These are phyloP conservation scores for Dynastes maya DNA, from an alignment of 2,888 invertebrate genomes.

Conservation along the genomic window DNA sequence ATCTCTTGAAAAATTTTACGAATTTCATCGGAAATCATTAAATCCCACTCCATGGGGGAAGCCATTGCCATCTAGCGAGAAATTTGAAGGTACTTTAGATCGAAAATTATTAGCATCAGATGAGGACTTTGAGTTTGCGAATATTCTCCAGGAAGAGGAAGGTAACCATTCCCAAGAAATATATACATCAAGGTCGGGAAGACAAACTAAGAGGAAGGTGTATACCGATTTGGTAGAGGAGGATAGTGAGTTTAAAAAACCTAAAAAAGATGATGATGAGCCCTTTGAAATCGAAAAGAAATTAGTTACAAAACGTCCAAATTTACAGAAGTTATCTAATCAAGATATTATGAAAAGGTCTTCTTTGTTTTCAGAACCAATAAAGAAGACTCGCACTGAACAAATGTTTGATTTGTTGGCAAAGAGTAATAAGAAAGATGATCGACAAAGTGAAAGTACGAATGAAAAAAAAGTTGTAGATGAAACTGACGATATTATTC, in stretches of 20 bases:
- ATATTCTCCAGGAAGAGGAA: slow-evolving; percentile 27
- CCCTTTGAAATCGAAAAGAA: slow-evolving; percentile 35
- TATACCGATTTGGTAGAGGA: slow-evolving; percentile 51
- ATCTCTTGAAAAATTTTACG: slow-evolving; percentile 47
- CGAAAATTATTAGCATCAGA: slow-evolving; percentile 28
- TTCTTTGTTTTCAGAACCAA: slow-evolving; percentile 45
- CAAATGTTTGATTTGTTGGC: slow-evolving; percentile 53
- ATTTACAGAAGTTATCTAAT: slow-evolving; percentile 44
- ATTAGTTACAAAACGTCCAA: slow-evolving; percentile 23
- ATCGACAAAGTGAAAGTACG: slow-evolving; percentile 25
- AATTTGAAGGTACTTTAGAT: slow-evolving; percentile 52
- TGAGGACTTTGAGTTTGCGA: slow-evolving; percentile 39
- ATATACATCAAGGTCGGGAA: slow-evolving; percentile 48
- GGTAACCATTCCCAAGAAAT: slow-evolving; percentile 43
- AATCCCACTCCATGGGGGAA: slow-evolving; percentile 52
- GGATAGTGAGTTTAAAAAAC: slow-evolving; percentile 43
- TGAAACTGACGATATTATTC: slow-evolving; percentile 41
- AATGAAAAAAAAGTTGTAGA: slow-evolving; percentile 36
- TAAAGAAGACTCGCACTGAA: slow-evolving; percentile 43
- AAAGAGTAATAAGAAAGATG: slow-evolving; percentile 44
- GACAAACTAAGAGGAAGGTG: slow-evolving; percentile 55
- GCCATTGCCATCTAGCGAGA: slow-evolving; percentile 47
- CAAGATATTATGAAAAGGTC: slow-evolving; percentile 52
- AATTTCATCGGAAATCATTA: slow-evolving; percentile 49
- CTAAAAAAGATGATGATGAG: slow-evolving; percentile 50